Percentiles rank a stretch among this genome's conserved stretches.
phyloP scores from a whole-genome alignment of 2,888 invertebrate genomes.

The Brachyptera putata region DNA sequence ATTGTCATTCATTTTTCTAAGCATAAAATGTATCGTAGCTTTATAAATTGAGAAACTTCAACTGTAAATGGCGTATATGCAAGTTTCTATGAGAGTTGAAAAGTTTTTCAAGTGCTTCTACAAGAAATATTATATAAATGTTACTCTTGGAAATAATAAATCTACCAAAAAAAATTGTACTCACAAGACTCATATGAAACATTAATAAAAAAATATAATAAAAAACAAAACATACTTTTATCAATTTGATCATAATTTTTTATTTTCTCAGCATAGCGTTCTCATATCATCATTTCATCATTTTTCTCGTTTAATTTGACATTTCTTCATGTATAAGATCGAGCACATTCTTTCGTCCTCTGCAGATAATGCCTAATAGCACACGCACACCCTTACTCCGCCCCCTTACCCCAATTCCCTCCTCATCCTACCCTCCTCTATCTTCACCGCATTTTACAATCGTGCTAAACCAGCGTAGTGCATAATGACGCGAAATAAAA shows the following conservation, averaged over 20 bases:
- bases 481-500: slow-evolving; percentile 30
- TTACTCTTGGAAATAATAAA: too few relatives aligned
- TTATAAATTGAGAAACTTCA: not conserved
- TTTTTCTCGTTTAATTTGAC: not conserved
- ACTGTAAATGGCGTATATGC: not conserved
- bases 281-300: too few relatives aligned
- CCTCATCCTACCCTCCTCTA: not conserved
- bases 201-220: too few relatives aligned
- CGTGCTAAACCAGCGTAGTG: not conserved
- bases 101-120: not conserved
- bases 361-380: not conserved
- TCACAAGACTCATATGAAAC: too few relatives aligned
- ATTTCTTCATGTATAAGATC: too few relatives aligned
- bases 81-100: not conserved
- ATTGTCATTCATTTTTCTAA: not conserved
- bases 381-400: not conserved
- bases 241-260: too few relatives aligned
- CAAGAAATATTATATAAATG: too few relatives aligned
- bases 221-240: too few relatives aligned
- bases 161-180: too few relatives aligned
- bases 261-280: too few relatives aligned
- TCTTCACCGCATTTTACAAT: not conserved
- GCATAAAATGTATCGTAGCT: not conserved
- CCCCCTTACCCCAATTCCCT: not conserved
- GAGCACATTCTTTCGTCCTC: not conserved